Evolutionary conservation across 2,113 vertebrate genomes (phyloP).

Genomic region (Triplophysa siluroides): DNA sequence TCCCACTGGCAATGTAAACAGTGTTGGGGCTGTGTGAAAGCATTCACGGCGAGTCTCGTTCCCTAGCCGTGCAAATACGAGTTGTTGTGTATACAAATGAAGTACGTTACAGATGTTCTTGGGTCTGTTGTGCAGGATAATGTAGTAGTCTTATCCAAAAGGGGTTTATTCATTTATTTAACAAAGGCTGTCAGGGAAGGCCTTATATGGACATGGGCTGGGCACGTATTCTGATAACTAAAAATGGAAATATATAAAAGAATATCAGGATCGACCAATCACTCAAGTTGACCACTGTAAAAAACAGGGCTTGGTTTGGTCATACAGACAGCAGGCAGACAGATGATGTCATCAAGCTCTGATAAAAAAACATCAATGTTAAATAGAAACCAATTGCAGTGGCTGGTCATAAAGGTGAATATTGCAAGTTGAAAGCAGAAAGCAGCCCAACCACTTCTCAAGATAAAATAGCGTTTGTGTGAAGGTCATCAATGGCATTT

Average conservation of each 20-base stretch:
- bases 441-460: not conserved
- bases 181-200: no score
- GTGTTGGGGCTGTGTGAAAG: not conserved
- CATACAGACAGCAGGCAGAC: conserved; percentile 1
- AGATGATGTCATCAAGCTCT: conserved; percentile 7
- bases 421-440: not conserved
- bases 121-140: no score
- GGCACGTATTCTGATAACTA: no score
- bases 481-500: not conserved
- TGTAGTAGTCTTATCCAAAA: no score
- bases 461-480: not conserved
- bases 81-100: no score
- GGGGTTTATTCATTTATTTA: no score
- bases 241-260: no score
- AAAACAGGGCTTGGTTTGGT: not conserved
- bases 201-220: no score
- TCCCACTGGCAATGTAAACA: conserved; percentile 13
- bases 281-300: conserved; percentile 20
- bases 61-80: no score
- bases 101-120: no score
- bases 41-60: not conserved
- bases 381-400: conserved; percentile 7
- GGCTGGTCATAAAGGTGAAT: not conserved
- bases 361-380: conserved; percentile 17
- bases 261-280: not conserved